A percentile compares a stretch with the other conserved stretches of the same genome.
Conservation (phyloP, 2,888 invertebrate species). For the Conomelus anceps region DNA sequence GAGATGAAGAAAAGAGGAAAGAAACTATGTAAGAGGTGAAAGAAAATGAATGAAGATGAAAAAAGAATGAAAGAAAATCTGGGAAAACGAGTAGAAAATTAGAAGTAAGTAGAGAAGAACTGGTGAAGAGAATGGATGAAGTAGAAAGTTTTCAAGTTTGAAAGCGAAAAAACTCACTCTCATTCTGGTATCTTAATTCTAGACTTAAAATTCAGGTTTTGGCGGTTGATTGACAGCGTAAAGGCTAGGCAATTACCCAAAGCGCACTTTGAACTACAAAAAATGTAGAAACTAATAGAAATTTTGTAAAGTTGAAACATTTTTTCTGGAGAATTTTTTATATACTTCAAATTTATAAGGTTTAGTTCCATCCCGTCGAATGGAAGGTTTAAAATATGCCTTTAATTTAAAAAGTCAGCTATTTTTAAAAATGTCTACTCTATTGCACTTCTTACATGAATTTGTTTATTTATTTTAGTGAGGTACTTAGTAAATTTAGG, state of each 20-base stretch:
- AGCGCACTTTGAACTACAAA: neutral
- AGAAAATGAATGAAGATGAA: neutral
- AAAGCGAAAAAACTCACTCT: neutral
- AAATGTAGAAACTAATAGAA: too few relatives aligned
- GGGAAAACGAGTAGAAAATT: neutral
- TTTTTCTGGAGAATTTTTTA: too few relatives aligned
- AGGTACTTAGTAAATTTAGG: too few relatives aligned
- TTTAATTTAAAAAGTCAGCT: too few relatives aligned
- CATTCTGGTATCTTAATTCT: neutral
- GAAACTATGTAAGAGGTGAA: neutral
- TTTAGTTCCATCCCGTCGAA: too few relatives aligned
- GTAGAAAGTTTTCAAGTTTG: neutral
- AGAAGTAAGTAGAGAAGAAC: neutral
- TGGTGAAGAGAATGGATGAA: neutral
- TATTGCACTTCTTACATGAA: too few relatives aligned
- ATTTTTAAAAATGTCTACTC: too few relatives aligned
- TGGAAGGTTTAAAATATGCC: too few relatives aligned
- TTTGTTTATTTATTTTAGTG: too few relatives aligned
- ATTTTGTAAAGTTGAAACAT: too few relatives aligned
- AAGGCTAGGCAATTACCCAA: neutral
- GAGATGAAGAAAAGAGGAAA: neutral
- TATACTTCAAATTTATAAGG: too few relatives aligned
- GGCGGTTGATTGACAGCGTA: neutral
- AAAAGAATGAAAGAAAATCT: neutral
- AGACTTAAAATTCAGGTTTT: neutral